These are phyloP conservation scores for Acrossocheilus fasciatus DNA, from an alignment of 2,797 vertebrate species.

Conservation along the genomic window DNA sequence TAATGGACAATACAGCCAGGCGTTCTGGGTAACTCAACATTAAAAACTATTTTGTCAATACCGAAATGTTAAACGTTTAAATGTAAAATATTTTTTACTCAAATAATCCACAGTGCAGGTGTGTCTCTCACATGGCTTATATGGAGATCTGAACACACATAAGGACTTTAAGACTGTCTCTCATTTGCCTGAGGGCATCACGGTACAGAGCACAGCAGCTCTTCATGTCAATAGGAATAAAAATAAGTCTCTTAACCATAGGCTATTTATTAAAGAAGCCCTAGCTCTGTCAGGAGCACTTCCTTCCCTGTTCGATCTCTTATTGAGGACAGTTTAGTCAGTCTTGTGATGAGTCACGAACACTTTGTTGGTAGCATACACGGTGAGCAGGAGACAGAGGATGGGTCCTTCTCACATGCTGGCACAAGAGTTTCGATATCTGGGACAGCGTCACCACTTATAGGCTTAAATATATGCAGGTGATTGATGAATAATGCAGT, in stretches of 20 bases:
- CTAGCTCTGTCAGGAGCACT: neutral
- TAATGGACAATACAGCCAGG: constrained; percentile 14
- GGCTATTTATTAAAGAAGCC: constrained; percentile 16
- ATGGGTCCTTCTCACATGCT: constrained; percentile 15
- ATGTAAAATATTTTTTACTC: neutral
- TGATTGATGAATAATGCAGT: neutral
- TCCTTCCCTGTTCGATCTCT: neutral
- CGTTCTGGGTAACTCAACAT: neutral
- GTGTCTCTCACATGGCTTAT: neutral
- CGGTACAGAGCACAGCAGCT: neutral
- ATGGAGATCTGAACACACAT: neutral
- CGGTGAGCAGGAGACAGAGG: neutral
- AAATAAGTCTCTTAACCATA: constrained; percentile 9
- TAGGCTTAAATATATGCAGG: neutral
- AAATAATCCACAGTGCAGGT: neutral
- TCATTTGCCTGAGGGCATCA: neutral
- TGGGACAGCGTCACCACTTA: constrained; percentile 1
- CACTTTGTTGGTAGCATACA: neutral
- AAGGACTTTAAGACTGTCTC: neutral
- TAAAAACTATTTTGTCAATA: neutral
- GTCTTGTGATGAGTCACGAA: constrained; percentile 36
- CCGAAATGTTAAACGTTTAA: neutral
- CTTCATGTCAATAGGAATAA: constrained; percentile 1
- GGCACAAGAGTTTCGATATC: constrained; percentile 2
- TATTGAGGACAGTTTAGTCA: constrained; percentile 17